Evolutionary conservation across 2,113 vertebrate genomes (phyloP), one percentile per base, ranked within the genome.

Genomic region (Cyanoramphus novaezelandiae): DNA sequence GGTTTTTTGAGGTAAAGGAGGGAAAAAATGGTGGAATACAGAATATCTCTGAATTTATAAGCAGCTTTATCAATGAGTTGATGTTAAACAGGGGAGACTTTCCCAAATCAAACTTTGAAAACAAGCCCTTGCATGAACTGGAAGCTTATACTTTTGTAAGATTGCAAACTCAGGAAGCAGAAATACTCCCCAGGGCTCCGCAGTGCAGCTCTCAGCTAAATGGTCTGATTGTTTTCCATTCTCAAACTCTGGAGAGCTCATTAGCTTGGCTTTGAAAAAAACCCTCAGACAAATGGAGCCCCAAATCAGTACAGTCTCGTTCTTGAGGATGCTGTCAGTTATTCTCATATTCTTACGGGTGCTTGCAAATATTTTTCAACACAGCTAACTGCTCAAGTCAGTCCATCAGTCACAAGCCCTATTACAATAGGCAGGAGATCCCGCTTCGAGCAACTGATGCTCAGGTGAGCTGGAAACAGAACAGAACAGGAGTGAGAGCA

Each of bases 261-360:
- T 94, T 59, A 77, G 16, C 27, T 85, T 90, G 46, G 44, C 88
- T 85, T 88, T 88, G 50, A 88, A 96, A 84, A 76, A 67, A 43
- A 4, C 23, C 55, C 77, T 49, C 50, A 60, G 55, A 35, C 46
- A 92, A 80, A 43, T 11, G 1, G 0, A 84, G 43, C 60, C 65
- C 43, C 55, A 78, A 67, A 85, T 17, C 63, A 70, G 81, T 9
- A 31, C 14, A 25, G 57, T 68, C 44, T 53, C 6, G 15, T 39
- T 89, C 85, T 71, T 82, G 19, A 28, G 72, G 20, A 55, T 0
- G 0, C 31, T 85, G 75, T 85, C 57, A 44, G 35, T 86, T 91
- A 59, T 65, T 90, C 55, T 75, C 53, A 53, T 39, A 18, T 91
- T 86, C 69, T 80, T 20, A 10, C 53, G 70, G 80, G 35, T 37